Conservation (phyloP, 2,113 vertebrate genomes). For the Actenoides lindsayi region DNA sequence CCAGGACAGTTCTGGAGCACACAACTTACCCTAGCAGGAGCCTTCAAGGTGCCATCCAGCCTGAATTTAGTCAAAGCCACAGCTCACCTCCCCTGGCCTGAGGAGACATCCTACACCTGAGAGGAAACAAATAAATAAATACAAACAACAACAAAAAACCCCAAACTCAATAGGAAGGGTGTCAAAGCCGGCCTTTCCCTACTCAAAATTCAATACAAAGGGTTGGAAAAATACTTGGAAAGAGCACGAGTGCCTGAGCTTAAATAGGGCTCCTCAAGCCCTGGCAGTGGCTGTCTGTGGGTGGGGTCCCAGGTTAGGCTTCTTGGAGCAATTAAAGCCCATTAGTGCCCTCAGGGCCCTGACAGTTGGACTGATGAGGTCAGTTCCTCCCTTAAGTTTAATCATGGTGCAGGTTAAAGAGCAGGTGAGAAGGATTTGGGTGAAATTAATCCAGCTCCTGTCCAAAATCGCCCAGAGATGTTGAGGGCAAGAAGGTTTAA, state of each 20-base stretch:
- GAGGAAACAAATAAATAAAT: not conserved
- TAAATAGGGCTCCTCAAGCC: not conserved
- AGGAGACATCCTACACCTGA: not conserved
- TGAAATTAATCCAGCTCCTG: not conserved
- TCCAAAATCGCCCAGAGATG: not conserved
- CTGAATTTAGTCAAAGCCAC: not conserved
- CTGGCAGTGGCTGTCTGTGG: rapidly evolving
- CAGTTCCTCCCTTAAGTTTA: not conserved
- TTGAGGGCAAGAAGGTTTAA: not conserved
- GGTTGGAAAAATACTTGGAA: rapidly evolving
- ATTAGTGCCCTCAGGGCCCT: not conserved
- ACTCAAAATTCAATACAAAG: not conserved
- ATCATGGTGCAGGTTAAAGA: not conserved
- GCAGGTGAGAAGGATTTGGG: not conserved
- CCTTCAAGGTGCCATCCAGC: not conserved
- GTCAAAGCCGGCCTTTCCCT: not conserved
- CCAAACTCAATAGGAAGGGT: rapidly evolving
- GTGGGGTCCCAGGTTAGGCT: not conserved
- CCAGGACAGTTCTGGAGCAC: not conserved
- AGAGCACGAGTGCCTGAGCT: rapidly evolving
- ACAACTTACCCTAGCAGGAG: not conserved
- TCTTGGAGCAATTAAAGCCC: not conserved
- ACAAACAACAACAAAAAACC: not conserved
- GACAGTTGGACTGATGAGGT: rapidly evolving
- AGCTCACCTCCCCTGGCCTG: not conserved